Conservation (phyloP, 2,113 vertebrate species). For the Marmota flaviventris region DNA sequence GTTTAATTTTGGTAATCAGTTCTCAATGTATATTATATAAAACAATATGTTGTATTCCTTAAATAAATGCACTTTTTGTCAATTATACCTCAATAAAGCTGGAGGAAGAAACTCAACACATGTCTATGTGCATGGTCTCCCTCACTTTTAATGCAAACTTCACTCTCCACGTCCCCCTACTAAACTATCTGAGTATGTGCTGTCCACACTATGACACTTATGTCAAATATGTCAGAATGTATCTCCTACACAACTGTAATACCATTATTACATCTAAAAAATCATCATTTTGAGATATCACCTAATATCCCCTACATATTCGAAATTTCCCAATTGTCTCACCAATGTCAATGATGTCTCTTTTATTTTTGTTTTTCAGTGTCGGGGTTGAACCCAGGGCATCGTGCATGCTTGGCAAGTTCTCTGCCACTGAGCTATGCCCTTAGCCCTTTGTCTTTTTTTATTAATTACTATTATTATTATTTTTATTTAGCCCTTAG, state of each 20-base stretch:
- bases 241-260: not conserved
- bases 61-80: not conserved
- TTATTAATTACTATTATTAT: no score
- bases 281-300: not conserved
- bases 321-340: not conserved
- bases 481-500: no score
- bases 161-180: no score
- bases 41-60: not conserved
- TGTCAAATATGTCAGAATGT: not conserved
- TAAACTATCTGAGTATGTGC: not conserved
- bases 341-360: not conserved
- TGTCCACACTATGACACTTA: not conserved
- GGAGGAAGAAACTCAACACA: not conserved
- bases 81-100: not conserved
- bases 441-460: not conserved
- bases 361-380: no score
- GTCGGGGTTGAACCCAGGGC: not conserved
- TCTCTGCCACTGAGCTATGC: not conserved
- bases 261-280: not conserved
- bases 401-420: not conserved
- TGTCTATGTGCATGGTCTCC: not conserved
- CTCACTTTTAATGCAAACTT: not conserved
- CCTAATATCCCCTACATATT: not conserved
- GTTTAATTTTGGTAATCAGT: not conserved
- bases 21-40: not conserved